A percentile compares a stretch with the other conserved stretches of the same genome.
phyloP scores from a whole-genome alignment of 1,140 invertebrate genomes.

The Harlomillsia oculata region DNA sequence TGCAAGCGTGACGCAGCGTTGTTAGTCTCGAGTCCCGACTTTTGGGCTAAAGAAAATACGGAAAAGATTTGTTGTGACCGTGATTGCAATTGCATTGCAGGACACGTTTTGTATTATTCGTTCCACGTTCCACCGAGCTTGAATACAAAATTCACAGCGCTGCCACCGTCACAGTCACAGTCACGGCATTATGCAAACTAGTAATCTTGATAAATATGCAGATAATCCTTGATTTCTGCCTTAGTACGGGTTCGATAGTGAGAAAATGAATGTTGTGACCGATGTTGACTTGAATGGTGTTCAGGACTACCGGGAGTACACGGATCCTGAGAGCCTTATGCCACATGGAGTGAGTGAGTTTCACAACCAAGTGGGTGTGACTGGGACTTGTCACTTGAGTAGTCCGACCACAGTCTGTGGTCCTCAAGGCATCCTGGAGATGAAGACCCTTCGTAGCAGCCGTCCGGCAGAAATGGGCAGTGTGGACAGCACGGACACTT shows the following conservation, averaged over 20 bases:
- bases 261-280: background rate
- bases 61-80: no score
- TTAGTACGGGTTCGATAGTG: background rate
- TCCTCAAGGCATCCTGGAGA: constrained; percentile 13
- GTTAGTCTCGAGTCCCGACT: no score
- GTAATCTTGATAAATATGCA: no score
- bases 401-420: constrained; percentile 39
- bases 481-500: constrained; percentile 80
- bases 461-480: constrained; percentile 53
- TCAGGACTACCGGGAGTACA: constrained; percentile 77
- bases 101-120: no score
- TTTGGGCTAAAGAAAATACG: no score
- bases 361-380: constrained; percentile 61
- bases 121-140: no score
- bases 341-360: constrained; percentile 69
- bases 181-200: no score
- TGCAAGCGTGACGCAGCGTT: no score
- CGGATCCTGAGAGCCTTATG: constrained; percentile 75
- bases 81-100: background rate
- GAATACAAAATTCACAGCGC: no score
- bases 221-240: no score
- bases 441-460: constrained; percentile 21
- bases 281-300: background rate
- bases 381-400: constrained; percentile 59
- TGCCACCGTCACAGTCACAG: no score